Base-by-base conservation (phyloP, 2,797 vertebrate genomes). In the Phyllotis vaccarum region DNA sequence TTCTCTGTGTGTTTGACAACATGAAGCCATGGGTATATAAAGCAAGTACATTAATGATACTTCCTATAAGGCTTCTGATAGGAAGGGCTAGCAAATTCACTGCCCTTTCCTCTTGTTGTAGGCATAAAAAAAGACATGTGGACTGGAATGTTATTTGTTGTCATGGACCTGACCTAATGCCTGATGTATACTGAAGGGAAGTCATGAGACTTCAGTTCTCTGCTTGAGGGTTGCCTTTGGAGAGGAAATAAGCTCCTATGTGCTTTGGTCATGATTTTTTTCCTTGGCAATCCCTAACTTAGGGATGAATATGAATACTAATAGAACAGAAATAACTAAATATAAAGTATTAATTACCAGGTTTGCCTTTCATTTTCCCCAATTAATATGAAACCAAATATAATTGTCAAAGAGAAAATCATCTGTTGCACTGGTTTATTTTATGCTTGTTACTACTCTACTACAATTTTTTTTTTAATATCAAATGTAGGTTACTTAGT, bases 381-480 rank as follows among this genome's bases (percentile, higher is more conserved):
- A 86, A 56, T 94, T 74, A 92, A 40, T 79, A 83, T 43, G 70
- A 74, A 88, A 75, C 43, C 56, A 93, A 94, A 91, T 94, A 89
- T 46, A 86, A 29, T 40, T 87, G 56, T 68, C 40, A 72, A 75
- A 79, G 56, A 89, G 58, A 95, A 96, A 96, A 56, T 27, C 2
- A 92, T 80, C 74, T 90, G 49, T 58, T 93, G 6, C 72, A 62
- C 64, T 88, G 58, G 6, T 5, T 89, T 75, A 64, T 90, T 92
- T 92, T 58, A 21, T 96, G 64, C 56, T 92, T 93, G 68, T 43
- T 13, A 52, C 56, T 83, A 43, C 66, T 94, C n/a, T n/a, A n/a
- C n/a, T n/a, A n/a, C n/a, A 66, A 46, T 86, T 93, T 90, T 95
- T 79, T 22, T n/a, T n/a, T n/a, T n/a, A n/a, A 86, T 54, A 86